Base-by-base conservation (phyloP, 2,888 invertebrate species). In the Trichogramma evanescens region DNA sequence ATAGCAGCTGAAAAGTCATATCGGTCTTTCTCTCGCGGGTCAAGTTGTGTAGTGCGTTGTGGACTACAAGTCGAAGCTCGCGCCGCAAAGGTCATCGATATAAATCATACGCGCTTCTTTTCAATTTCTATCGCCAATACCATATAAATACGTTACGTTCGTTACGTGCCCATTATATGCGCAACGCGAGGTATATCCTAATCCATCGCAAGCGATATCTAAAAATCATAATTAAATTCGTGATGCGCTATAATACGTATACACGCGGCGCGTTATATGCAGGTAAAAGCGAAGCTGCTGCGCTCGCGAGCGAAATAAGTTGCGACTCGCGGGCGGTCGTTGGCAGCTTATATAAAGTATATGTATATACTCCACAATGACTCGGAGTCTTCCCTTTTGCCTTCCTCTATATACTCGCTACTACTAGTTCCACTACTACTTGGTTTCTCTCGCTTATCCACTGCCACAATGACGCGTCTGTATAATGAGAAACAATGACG, bases 211-310 rank as follows among this genome's bases (percentile, higher is more conserved):
- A 26, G 26, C 26, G 42, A 50, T 42, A 56, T 58, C 58, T 55
- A 62, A 62, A 62, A 62, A 58, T 62, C 53, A 62, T 62, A 62
- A 62, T 62, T 62, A 62, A 62, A 62, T 62, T 62, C 59, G 59
- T 59, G 59, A 59, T 56, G 56, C 50, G 45, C 56, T 50, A 38
- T 6, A 50, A 38, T 26, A 39, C 9, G 44, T 8, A 38, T 44
- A 53, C 44, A 43, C 38, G 43, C 50, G 41, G 10, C 50, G 50
- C 38, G 26, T 8, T 8, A 49, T 46, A 26, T 44, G 56, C 10
- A 41, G 6, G 45, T 6, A 46, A 42, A 10, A 38, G 10, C 39
- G 44, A 49, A 26, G 39, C 42, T 38, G 13, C 13, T 43, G 53
- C 41, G 50, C 50, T 39, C 50, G 44, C 44, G 41, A 44, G 50